Evolutionary conservation across 2,888 invertebrate species (phyloP).

Genomic region (Amblyteles armatorius): DNA sequence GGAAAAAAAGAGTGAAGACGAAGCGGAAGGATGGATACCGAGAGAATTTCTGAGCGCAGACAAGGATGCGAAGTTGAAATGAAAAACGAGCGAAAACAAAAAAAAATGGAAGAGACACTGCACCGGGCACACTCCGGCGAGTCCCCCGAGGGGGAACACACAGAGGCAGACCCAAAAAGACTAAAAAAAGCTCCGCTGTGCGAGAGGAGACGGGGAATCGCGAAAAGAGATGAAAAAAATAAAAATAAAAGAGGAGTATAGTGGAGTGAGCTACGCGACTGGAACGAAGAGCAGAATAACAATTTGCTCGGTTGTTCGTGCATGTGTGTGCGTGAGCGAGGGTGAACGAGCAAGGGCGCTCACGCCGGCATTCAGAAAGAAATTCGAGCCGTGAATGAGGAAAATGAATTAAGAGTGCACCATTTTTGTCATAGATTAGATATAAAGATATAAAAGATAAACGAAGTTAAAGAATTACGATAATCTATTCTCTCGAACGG

Average conservation of each 20-base stretch:
- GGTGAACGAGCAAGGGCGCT: background rate
- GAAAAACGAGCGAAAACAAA: constrained; percentile 9
- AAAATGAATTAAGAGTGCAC: background rate
- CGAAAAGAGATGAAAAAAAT: constrained; percentile 14
- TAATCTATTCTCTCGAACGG: background rate
- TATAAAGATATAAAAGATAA: background rate
- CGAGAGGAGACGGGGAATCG: constrained; percentile 40
- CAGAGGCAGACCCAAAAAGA: constrained; percentile 63
- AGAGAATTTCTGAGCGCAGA: constrained; percentile 19
- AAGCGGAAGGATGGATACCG: constrained; percentile 6
- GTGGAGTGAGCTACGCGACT: constrained; percentile 58
- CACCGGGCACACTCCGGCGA: constrained; percentile 37
- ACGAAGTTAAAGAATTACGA: background rate
- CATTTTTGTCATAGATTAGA: background rate
- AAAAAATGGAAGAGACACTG: constrained; percentile 11
- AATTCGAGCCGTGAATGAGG: background rate
- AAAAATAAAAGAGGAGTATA: constrained; percentile 45
- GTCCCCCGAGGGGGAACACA: constrained; percentile 48
- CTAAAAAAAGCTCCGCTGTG: constrained; percentile 48
- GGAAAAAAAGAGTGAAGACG: background rate
- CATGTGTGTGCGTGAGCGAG: background rate
- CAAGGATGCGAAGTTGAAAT: constrained; percentile 13
- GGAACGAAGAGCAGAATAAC: constrained; percentile 41
- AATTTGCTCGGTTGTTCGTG: constrained; percentile 33
- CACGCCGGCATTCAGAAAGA: background rate